Conservation (phyloP, 2,888 invertebrate species). For the Cephalotes varians region DNA sequence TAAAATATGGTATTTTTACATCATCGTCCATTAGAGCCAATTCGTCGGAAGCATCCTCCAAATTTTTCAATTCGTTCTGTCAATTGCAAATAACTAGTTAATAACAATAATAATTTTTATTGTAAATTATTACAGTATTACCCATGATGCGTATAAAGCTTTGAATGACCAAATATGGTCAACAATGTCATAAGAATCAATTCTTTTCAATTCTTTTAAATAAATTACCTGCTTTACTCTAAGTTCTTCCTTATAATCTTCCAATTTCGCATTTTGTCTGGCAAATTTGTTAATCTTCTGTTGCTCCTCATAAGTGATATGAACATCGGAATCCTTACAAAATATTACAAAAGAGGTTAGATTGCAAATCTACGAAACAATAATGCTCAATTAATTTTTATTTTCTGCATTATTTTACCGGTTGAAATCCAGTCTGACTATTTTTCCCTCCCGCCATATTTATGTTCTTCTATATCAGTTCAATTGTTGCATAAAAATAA, state of each 20-base stretch:
- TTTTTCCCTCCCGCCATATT: slow-evolving; percentile 81
- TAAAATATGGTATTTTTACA: slow-evolving; percentile 92
- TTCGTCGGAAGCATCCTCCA: slow-evolving; percentile 97
- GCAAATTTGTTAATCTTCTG: slow-evolving; percentile 99
- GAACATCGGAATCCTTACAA: slow-evolving; percentile 93
- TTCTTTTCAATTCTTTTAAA: background rate
- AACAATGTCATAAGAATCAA: slow-evolving; percentile 7
- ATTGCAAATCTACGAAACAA: background rate
- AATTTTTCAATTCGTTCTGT: slow-evolving; percentile 95
- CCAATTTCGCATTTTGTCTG: slow-evolving; percentile 95
- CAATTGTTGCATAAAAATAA: slow-evolving; percentile 29
- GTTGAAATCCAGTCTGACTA: slow-evolving; percentile 89
- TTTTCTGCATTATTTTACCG: slow-evolving; percentile 86
- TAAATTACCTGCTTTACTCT: slow-evolving; percentile 91
- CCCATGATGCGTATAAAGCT: background rate
- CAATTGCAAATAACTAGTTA: slow-evolving; percentile 71
- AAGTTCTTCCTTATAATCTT: slow-evolving; percentile 95
- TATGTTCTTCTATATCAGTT: slow-evolving; percentile 4
- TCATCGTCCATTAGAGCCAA: slow-evolving; percentile 92
- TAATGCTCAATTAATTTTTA: slow-evolving; percentile 28
- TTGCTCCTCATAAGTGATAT: slow-evolving; percentile 98
- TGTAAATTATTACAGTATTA: background rate
- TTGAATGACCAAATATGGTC: slow-evolving; percentile 78
- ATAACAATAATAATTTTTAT: background rate
- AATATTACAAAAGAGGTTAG: slow-evolving; percentile 68